These are phyloP conservation scores for Phytoseiulus persimilis DNA, from an alignment of 2,888 invertebrate genomes.

Conservation along the genomic window DNA sequence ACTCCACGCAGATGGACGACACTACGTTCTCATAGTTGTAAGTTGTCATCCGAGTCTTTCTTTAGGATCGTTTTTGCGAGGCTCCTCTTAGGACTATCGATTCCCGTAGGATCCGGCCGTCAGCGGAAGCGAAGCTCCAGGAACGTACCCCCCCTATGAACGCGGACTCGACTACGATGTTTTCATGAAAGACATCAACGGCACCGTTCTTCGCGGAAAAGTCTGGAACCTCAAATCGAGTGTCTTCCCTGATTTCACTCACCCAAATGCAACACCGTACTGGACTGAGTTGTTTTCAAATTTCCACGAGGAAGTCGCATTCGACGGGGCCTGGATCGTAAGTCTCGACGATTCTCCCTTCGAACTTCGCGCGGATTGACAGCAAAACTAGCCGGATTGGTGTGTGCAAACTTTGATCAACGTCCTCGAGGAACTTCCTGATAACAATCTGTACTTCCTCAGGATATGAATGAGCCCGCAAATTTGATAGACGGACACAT, in stretches of 20 bases:
- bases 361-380: too few relatives aligned
- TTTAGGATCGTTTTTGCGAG: too few relatives aligned
- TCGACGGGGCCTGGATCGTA: constrained; percentile 53
- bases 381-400: too few relatives aligned
- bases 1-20: constrained; percentile 46
- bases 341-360: constrained; percentile 13
- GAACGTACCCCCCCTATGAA: constrained; percentile 48
- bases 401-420: too few relatives aligned
- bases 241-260: constrained; percentile 48
- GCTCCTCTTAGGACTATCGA: too few relatives aligned
- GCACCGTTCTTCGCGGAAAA: constrained; percentile 43
- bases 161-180: constrained; percentile 47
- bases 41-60: constrained; percentile 39
- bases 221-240: constrained; percentile 43
- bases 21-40: constrained; percentile 48
- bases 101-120: constrained; percentile 48
- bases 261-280: constrained; percentile 46
- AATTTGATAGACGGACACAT: constrained; percentile 65
- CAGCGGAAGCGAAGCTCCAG: constrained; percentile 45
- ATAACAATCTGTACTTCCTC: too few relatives aligned
- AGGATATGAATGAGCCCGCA: constrained; percentile 83
- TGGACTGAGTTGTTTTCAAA: constrained; percentile 46
- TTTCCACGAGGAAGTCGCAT: constrained; percentile 46
- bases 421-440: too few relatives aligned
- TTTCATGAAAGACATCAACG: constrained; percentile 48